These are phyloP conservation scores for Penaeus vannamei DNA, from an alignment of 1,140 invertebrate species.

Conservation along the genomic window DNA sequence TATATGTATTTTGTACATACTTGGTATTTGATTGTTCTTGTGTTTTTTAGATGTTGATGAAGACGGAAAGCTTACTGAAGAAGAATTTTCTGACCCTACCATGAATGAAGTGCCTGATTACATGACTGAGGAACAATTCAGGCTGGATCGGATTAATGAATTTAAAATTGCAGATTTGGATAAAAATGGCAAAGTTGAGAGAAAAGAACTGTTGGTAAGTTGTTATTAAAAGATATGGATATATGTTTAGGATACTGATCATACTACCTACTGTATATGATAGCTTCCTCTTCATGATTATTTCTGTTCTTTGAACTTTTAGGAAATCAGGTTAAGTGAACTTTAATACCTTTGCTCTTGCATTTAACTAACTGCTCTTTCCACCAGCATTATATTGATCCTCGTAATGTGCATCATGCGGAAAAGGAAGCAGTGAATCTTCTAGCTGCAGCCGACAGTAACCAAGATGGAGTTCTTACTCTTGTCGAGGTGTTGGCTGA, in stretches of 20 bases:
- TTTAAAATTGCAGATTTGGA: slow-evolving; percentile 53
- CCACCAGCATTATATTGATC: slow-evolving; percentile 51
- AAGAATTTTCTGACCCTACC: slow-evolving; percentile 51
- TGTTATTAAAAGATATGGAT: neutral
- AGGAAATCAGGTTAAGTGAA: neutral
- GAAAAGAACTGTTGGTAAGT: slow-evolving; percentile 52
- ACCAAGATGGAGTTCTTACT: slow-evolving; percentile 51
- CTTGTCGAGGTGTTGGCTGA: slow-evolving; percentile 38
- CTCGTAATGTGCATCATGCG: slow-evolving; percentile 51
- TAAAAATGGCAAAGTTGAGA: slow-evolving; percentile 44
- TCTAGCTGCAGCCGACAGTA: slow-evolving; percentile 30
- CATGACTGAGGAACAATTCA: slow-evolving; percentile 44
- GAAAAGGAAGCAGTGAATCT: slow-evolving; percentile 57
- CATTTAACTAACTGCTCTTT: neutral
- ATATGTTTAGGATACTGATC: no score
- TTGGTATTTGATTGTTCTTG: neutral
- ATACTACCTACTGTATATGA: no score
- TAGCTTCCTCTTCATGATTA: no score
- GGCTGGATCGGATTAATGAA: slow-evolving; percentile 42
- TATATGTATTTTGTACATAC: neutral
- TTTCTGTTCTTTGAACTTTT: neutral
- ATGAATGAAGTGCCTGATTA: slow-evolving; percentile 54
- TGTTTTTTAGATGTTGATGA: slow-evolving; percentile 47
- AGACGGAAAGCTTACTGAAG: slow-evolving; percentile 36
- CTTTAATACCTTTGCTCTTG: neutral